Evolutionary conservation across 2,113 vertebrate species (phyloP).

Genomic region (Phaetusa simplex): DNA sequence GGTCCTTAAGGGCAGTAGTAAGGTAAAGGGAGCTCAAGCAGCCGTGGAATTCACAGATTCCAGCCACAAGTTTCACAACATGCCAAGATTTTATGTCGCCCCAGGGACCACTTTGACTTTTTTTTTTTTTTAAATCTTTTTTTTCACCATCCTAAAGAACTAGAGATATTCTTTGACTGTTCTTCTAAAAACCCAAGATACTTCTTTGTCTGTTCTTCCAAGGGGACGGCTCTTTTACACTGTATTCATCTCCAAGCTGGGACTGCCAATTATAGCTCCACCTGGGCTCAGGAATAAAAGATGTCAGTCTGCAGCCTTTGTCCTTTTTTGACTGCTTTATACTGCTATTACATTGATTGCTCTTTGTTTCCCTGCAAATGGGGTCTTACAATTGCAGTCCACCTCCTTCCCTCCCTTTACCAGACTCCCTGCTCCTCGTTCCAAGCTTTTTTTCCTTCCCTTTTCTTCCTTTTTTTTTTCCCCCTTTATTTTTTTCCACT

Average conservation of each 20-base stretch:
- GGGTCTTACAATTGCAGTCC: constrained; percentile 20
- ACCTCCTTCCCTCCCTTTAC: constrained; percentile 8
- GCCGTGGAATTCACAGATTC: background rate
- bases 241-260: background rate
- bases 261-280: constrained; percentile 5
- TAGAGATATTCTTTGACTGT: background rate
- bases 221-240: background rate
- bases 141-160: background rate
- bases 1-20: background rate
- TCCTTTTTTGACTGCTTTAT: constrained; percentile 39
- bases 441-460: background rate
- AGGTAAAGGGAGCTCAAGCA: background rate
- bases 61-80: background rate
- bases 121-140: background rate
- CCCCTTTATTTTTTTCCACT: background rate
- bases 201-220: constrained; percentile 35
- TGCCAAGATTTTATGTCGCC: background rate
- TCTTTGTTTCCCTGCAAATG: constrained; percentile 46
- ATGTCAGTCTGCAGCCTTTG: constrained; percentile 23
- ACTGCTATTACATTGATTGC: constrained; percentile 35
- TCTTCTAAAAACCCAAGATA: constrained; percentile 7
- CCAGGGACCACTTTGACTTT: background rate
- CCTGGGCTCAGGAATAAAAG: constrained; percentile 23
- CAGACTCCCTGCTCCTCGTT: constrained; percentile 8
- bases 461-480: background rate